Percentiles rank a stretch among this genome's conserved stretches.
These are phyloP conservation scores for Ailurus styani DNA, from an alignment of 2,113 vertebrate genomes.

Conservation along the genomic window DNA sequence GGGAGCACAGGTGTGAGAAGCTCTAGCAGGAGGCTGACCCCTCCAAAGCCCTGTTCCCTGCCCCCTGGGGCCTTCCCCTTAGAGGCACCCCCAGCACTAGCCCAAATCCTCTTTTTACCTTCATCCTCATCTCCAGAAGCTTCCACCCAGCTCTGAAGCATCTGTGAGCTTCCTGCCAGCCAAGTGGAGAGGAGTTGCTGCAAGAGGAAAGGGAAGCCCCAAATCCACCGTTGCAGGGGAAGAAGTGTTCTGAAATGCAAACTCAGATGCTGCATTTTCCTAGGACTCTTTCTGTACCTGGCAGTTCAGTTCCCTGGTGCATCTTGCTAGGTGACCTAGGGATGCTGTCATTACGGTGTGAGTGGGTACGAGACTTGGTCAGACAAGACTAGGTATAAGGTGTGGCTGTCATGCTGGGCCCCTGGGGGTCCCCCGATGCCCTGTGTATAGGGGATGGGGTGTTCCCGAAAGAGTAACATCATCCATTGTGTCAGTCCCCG, in stretches of 20 bases:
- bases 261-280: neutral
- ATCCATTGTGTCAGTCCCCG: neutral
- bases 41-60: neutral
- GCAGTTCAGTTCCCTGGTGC: neutral
- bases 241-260: neutral
- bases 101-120: neutral
- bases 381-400: no score
- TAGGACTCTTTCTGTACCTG: neutral
- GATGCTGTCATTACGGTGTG: neutral
- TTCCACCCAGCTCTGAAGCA: neutral
- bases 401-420: neutral
- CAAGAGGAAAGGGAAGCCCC: neutral
- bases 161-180: neutral
- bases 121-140: neutral
- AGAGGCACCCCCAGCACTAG: neutral
- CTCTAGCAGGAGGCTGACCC: neutral
- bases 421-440: neutral
- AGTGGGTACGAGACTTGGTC: neutral
- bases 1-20: neutral
- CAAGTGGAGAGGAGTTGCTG: neutral
- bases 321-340: neutral
- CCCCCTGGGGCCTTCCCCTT: neutral
- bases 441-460: neutral
- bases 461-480: neutral
- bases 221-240: fast-evolving